Conservation (phyloP, 1,140 invertebrate species). For the Diorhabda elongata region DNA sequence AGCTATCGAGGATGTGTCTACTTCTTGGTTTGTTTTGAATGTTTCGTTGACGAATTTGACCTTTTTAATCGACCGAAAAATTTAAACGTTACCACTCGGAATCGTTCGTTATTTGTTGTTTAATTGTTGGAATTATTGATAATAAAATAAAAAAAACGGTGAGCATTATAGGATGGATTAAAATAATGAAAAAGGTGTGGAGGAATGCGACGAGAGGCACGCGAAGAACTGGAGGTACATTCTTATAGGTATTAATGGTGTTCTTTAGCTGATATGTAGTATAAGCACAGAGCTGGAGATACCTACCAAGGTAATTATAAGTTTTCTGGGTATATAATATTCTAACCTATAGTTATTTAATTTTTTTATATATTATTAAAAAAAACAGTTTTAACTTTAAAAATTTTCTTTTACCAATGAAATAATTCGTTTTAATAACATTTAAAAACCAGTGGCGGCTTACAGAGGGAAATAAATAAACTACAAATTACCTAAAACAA, state of each 20-base stretch:
- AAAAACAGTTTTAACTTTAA: background rate
- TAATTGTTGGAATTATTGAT: background rate
- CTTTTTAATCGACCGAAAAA: background rate
- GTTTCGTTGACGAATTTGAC: background rate
- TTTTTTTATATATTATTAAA: too few species aligned
- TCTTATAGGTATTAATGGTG: conserved; percentile 9
- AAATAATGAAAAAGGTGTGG: conserved; percentile 12
- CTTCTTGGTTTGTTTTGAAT: background rate
- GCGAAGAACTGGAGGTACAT: conserved; percentile 11
- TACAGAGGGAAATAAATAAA: too few species aligned
- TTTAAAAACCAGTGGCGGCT: too few species aligned
- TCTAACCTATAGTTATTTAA: too few species aligned
- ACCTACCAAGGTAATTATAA: conserved; percentile 15
- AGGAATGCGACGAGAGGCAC: conserved; percentile 12
- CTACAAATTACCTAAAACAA: too few species aligned
- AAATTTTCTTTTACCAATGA: background rate
- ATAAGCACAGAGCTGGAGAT: conserved; percentile 8
- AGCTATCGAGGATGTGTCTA: background rate
- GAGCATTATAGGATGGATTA: background rate
- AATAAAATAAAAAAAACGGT: background rate
- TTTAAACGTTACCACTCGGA: background rate
- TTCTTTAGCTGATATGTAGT: conserved; percentile 15
- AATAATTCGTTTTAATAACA: too few species aligned
- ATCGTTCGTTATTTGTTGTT: background rate
- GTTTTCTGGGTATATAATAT: background rate